Evolutionary conservation across 1,140 invertebrate genomes (phyloP).

Genomic region (Elymnias hypermnestra): DNA sequence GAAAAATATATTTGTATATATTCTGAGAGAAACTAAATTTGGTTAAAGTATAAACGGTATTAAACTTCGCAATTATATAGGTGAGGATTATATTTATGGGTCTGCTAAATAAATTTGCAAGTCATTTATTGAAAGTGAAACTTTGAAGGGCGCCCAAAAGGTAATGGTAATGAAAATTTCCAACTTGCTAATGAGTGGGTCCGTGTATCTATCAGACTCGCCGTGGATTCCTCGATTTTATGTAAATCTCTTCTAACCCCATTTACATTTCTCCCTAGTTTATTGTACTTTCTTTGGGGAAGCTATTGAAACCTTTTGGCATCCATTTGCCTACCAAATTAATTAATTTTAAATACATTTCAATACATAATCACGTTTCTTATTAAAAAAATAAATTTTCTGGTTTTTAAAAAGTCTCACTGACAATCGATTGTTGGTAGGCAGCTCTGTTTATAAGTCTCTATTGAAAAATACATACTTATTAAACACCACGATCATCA

Average conservation of each 20-base stretch:
- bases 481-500: no score
- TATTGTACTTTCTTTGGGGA: conserved; percentile 1
- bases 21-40: no score
- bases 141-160: conserved; percentile 3
- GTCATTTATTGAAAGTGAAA: conserved; percentile 2
- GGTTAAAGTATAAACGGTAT: no score
- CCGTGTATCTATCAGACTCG: neutral
- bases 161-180: conserved; percentile 4
- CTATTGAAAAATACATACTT: no score
- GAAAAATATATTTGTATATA: no score
- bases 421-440: no score
- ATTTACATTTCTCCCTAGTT: conserved; percentile 8
- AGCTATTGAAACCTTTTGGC: neutral
- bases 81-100: no score
- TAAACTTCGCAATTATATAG: no score
- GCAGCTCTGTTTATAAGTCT: no score
- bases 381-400: no score
- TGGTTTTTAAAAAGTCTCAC: no score
- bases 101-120: neutral
- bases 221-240: conserved; percentile 3
- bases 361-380: no score
- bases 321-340: neutral
- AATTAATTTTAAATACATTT: conserved; percentile 4
- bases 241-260: conserved; percentile 9
- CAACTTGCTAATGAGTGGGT: conserved; percentile 7